Percentiles rank a stretch among this genome's conserved stretches.
Conservation (phyloP, 2,888 invertebrate species). For the Abscondita cerata region DNA sequence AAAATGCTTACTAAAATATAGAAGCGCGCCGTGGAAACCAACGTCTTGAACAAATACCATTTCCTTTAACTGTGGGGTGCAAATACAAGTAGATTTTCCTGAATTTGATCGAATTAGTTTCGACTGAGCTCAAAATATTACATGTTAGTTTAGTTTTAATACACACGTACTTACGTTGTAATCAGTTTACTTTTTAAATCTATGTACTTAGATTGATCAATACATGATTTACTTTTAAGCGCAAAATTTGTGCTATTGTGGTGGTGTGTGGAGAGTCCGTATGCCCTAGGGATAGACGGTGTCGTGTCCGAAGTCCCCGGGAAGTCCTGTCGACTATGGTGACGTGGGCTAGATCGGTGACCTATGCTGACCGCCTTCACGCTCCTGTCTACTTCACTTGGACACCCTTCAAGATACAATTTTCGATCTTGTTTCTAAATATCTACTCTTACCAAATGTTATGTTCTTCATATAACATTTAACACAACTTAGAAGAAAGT, state of each 20-base stretch:
- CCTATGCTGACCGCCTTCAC: constrained; percentile 50
- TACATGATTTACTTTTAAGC: constrained; percentile 48
- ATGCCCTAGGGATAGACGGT: constrained; percentile 45
- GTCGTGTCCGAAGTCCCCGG: constrained; percentile 50
- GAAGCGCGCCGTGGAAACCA: constrained; percentile 28
- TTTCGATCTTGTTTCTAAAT: constrained; percentile 28
- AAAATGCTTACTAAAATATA: constrained; percentile 36
- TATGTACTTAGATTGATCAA: constrained; percentile 28
- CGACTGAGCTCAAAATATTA: constrained; percentile 18
- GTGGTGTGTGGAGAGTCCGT: constrained; percentile 43
- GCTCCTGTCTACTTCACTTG: constrained; percentile 36
- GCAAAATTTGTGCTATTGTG: constrained; percentile 48
- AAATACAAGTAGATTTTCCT: constrained; percentile 30
- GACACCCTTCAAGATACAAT: constrained; percentile 33
- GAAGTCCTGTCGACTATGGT: constrained; percentile 51
- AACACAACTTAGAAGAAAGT: constrained; percentile 7
- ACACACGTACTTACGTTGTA: background rate
- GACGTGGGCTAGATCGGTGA: constrained; percentile 53
- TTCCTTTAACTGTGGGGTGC: constrained; percentile 33
- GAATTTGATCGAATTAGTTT: constrained; percentile 28
- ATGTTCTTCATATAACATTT: constrained; percentile 30
- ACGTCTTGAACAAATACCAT: constrained; percentile 33
- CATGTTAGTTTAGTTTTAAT: background rate
- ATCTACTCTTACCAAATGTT: constrained; percentile 25
- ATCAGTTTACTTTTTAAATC: background rate